phyloP scores from a whole-genome alignment of 2,113 vertebrate genomes.

The Lamprotornis superbus region DNA sequence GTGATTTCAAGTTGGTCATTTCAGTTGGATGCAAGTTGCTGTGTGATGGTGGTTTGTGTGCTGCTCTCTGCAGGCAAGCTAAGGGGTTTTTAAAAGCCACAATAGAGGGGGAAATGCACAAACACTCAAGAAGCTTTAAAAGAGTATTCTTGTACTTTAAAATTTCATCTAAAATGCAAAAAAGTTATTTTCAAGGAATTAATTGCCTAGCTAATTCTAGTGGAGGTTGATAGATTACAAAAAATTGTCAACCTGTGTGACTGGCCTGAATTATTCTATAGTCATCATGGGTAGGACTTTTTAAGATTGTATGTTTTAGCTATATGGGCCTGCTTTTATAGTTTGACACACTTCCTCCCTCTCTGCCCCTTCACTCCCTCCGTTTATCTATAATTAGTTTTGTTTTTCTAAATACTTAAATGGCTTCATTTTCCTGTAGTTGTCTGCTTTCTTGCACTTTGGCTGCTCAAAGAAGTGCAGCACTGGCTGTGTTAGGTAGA shows the following conservation, averaged over 20 bases:
- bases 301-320: not conserved
- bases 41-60: not conserved
- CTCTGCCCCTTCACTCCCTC: not conserved
- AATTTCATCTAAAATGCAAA: not conserved
- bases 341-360: no score
- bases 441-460: not conserved
- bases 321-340: not conserved
- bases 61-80: not conserved
- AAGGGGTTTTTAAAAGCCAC: not conserved
- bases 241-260: not conserved
- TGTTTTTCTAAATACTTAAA: not conserved
- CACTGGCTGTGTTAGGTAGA: not conserved
- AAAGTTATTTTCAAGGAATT: not conserved
- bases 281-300: not conserved
- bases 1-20: not conserved
- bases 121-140: not conserved
- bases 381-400: not conserved
- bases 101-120: not conserved
- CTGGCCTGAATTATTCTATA: not conserved
- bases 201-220: not conserved
- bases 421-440: not conserved
- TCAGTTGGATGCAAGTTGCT: not conserved
- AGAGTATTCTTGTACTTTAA: not conserved
- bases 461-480: not conserved
- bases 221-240: not conserved